Evolutionary conservation across 1,140 invertebrate genomes (phyloP).

Genomic region (Drosophila pseudoobscura): DNA sequence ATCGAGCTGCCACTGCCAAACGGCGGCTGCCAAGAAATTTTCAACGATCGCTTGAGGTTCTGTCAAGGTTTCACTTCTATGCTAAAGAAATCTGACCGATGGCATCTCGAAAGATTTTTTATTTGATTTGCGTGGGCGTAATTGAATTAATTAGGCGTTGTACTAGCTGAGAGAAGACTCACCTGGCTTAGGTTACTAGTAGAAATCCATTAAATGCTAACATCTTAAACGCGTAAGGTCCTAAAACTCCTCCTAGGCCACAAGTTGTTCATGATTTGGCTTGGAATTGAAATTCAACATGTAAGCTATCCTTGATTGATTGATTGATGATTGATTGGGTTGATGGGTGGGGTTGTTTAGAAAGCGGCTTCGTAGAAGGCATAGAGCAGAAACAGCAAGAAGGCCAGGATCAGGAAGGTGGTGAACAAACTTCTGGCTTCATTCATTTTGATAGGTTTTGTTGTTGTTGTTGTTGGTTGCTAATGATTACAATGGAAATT

Average conservation of each 20-base stretch:
- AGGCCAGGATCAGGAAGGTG: conserved; percentile 79
- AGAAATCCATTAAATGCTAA: conserved; percentile 79
- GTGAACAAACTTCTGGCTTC: conserved; percentile 80
- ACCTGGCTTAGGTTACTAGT: conserved; percentile 76
- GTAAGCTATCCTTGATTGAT: conserved; percentile 69
- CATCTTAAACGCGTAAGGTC: conserved; percentile 71
- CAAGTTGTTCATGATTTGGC: conserved; percentile 47
- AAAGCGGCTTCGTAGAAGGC: conserved; percentile 81
- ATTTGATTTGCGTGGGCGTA: conserved; percentile 12
- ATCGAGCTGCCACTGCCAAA: conserved; percentile 33
- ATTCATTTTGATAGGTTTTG: conserved; percentile 72
- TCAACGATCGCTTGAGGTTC: conserved; percentile 13
- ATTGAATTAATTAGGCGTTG: conserved; percentile 44
- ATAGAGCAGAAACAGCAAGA: conserved; percentile 74
- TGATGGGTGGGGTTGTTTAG: conserved; percentile 47
- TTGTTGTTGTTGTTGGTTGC: conserved; percentile 48
- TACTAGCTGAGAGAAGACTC: conserved; percentile 25
- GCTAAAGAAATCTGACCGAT: background rate
- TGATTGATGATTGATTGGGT: conserved; percentile 15
- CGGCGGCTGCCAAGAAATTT: conserved; percentile 49
- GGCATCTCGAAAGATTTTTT: background rate
- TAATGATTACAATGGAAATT: conserved; percentile 20
- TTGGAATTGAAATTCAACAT: conserved; percentile 79
- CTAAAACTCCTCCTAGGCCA: conserved; percentile 52
- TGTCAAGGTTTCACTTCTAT: conserved; percentile 27